A percentile compares a stretch with the other conserved stretches of the same genome.
These are phyloP conservation scores for Archaeoteleia sp. DNA, from an alignment of 2,888 invertebrate species.

Conservation along the genomic window DNA sequence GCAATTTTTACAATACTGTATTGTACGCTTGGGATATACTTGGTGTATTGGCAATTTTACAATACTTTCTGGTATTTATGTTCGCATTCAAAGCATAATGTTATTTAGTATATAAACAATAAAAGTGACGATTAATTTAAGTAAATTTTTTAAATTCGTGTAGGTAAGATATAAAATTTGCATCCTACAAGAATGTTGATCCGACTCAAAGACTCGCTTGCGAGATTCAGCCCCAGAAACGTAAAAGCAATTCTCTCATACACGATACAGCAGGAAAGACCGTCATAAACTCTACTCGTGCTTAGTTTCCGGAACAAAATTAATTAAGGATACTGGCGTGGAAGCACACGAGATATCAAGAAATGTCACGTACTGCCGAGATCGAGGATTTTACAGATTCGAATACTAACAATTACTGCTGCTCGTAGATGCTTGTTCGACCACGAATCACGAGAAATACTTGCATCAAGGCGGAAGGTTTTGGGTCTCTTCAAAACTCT, in stretches of 20 bases:
- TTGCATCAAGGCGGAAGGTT: constrained; percentile 1
- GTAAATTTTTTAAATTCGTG: constrained; percentile 23
- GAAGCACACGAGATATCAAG: constrained; percentile 56
- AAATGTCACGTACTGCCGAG: constrained; percentile 33
- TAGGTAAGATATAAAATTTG: constrained; percentile 31
- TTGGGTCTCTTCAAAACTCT: too few relatives aligned
- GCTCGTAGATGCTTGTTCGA: not conserved
- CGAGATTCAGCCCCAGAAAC: constrained; percentile 18
- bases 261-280: constrained; percentile 48
- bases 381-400: constrained; percentile 5
- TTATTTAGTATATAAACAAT: too few relatives aligned
- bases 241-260: constrained; percentile 19
- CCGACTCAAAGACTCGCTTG: constrained; percentile 21
- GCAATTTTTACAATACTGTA: too few relatives aligned
- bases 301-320: constrained; percentile 60
- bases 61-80: too few relatives aligned
- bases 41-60: too few relatives aligned
- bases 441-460: not conserved
- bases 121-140: not conserved
- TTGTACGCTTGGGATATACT: too few relatives aligned
- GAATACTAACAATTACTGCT: not conserved
- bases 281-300: constrained; percentile 58
- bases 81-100: too few relatives aligned
- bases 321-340: constrained; percentile 59
- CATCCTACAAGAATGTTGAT: constrained; percentile 18